These are phyloP conservation scores for Anabacerthia variegaticeps DNA, from an alignment of 2,797 vertebrate genomes.

Conservation along the genomic window DNA sequence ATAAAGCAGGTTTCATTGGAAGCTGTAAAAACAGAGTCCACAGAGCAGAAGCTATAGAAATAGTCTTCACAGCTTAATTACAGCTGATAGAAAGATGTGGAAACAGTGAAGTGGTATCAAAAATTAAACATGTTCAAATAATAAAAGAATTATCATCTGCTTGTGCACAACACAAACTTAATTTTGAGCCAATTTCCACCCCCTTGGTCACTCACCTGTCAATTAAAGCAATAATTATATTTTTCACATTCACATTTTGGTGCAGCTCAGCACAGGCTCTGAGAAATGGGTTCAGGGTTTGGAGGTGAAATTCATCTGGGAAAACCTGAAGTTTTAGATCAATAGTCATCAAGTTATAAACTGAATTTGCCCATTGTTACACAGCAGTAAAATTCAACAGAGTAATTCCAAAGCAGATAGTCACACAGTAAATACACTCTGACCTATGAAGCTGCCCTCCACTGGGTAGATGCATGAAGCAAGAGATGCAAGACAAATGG, in stretches of 20 bases:
- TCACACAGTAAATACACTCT: neutral
- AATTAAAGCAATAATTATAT: conserved; percentile 99
- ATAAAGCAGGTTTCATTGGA: neutral
- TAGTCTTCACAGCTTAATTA: neutral
- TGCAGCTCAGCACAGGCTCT: conserved; percentile 96
- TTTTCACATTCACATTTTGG: conserved; percentile 98
- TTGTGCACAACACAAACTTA: neutral
- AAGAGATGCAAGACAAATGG: neutral
- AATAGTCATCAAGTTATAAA: conserved; percentile 13
- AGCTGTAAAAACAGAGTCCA: neutral
- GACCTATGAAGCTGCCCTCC: neutral
- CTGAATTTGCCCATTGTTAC: neutral
- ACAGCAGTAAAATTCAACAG: conserved; percentile 32
- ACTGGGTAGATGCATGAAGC: neutral
- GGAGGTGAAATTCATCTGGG: conserved; percentile 98
- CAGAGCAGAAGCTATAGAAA: neutral
- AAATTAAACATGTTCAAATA: neutral
- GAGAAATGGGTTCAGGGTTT: conserved; percentile 96
- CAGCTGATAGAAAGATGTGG: neutral
- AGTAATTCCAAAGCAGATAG: neutral
- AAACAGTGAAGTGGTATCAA: neutral
- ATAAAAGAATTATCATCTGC: neutral
- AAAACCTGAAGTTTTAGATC: conserved; percentile 86
- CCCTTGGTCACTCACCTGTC: conserved; percentile 85
- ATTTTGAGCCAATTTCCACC: conserved; percentile 19